Conservation (phyloP, 2,888 invertebrate genomes). For the Arge pagana region DNA sequence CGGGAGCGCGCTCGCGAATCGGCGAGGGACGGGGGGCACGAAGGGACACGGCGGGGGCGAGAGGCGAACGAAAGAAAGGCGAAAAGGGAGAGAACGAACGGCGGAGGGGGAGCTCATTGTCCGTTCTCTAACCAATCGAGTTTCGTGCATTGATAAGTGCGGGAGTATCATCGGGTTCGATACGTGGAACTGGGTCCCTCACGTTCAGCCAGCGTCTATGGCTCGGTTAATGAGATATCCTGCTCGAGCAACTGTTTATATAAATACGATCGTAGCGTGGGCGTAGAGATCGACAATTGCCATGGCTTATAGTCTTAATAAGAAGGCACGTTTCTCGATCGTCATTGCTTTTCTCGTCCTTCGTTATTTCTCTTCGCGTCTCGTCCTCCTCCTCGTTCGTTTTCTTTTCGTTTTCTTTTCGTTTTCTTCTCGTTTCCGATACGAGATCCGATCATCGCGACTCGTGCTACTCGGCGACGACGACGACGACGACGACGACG, state of each 20-base stretch:
- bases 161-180: conserved; percentile 39
- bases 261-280: not conserved
- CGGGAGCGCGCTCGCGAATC: conserved; percentile 21
- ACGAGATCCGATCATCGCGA: not conserved
- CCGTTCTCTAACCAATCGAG: conserved; percentile 39
- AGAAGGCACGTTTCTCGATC: not conserved
- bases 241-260: not conserved
- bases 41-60: not conserved
- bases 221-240: conserved; percentile 48
- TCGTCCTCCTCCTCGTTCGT: not conserved
- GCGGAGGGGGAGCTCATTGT: conserved; percentile 41
- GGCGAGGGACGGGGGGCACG: conserved; percentile 18
- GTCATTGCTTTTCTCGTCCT: not conserved
- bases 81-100: conserved; percentile 26
- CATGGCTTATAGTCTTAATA: conserved; percentile 7
- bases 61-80: conserved; percentile 1
- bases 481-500: not conserved
- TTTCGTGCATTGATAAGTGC: conserved; percentile 49
- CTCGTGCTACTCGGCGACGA: conserved; percentile 6
- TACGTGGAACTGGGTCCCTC: conserved; percentile 32
- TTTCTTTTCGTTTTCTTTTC: not conserved
- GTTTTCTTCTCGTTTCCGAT: not conserved
- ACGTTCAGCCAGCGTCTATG: conserved; percentile 25
- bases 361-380: not conserved
- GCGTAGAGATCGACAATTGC: conserved; percentile 4